Evolutionary conservation across 92 coral and sea anemone species (phyloP), one percentile per base, ranked within the genome.

Genomic region (Epizoanthus scotinus): DNA sequence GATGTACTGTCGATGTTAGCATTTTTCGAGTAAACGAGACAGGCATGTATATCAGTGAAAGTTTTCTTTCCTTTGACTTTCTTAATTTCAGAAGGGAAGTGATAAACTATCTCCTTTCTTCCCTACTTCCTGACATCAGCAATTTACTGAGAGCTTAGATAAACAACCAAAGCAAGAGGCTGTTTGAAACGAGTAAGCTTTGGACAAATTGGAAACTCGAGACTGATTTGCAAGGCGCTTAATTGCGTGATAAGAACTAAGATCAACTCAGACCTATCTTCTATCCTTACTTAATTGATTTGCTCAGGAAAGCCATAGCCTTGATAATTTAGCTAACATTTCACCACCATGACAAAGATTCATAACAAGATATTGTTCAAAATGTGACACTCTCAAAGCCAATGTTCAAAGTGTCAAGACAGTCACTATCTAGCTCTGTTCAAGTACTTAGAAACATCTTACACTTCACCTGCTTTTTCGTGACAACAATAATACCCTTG

Each of bases 391-490:
- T 70, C 89, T 88, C 79, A 81, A 84, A 88, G 80, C 91, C 86
- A 59, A 47, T 21, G 67, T 75, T 59, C 58, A 59, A 19, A 85
- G 89, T 89, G 81, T 79, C 89, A 86, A 86, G 97, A 93, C 97
- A 93, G 91, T 86, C 89, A 87, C 93, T 88, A 87, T 93, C 97
- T 87, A 90, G 82, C 56, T 83, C 92, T 75, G 89, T 88, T 93
- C 91, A 93, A 93, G 93, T 93, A 87, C 89, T 90, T 91, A 83
- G 86, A 90, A 93, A 89, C 83, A 90, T 90, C 89, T 86, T 87
- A 83, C 90, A 87, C 86, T 88, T 91, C 96, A 91, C 96, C 96
- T 93, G 97, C 75, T 87, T 85, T 91, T 63, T 92, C 97, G 72
- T 85, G 97, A 93, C 97, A 93, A 88, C 91, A 93, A 89, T 82